phyloP scores from a whole-genome alignment of 2,113 vertebrate genomes.

The Crotalus tigris region DNA sequence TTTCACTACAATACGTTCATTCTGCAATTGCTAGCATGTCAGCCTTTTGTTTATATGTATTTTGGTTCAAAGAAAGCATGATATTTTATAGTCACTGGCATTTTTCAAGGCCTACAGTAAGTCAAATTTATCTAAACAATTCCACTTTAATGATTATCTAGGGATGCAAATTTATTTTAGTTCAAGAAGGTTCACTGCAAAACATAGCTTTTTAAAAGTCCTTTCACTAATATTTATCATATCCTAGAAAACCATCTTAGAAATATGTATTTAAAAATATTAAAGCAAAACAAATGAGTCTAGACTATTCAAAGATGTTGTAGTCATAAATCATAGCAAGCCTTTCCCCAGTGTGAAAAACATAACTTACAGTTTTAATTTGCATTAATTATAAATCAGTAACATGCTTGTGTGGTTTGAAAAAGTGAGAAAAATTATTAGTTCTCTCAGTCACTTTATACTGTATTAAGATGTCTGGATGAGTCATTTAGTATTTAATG shows the following conservation, averaged over 20 bases:
- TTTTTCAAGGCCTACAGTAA: slow-evolving; percentile 74
- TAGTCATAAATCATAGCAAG: slow-evolving; percentile 87
- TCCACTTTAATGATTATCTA: slow-evolving; percentile 76
- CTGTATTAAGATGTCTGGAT: slow-evolving; percentile 96
- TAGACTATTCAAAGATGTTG: slow-evolving; percentile 81
- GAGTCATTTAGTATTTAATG: slow-evolving; percentile 98
- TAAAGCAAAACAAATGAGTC: slow-evolving; percentile 90
- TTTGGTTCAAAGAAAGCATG: slow-evolving; percentile 40
- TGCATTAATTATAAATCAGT: slow-evolving; percentile 95
- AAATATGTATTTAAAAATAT: slow-evolving; percentile 91
- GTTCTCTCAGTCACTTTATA: slow-evolving; percentile 89
- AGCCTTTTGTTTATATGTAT: slow-evolving; percentile 2
- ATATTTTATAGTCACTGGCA: slow-evolving; percentile 61
- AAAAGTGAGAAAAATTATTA: slow-evolving; percentile 89
- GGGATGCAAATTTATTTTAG: slow-evolving; percentile 78
- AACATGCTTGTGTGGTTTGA: slow-evolving; percentile 88
- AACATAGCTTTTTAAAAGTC: slow-evolving; percentile 80
- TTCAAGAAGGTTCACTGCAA: slow-evolving; percentile 79
- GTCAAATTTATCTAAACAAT: slow-evolving; percentile 81
- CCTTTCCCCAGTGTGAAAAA: slow-evolving; percentile 86
- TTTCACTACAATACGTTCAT: slow-evolving; percentile 50
- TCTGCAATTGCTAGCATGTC: neutral
- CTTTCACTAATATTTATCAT: slow-evolving; percentile 87
- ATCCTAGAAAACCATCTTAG: slow-evolving; percentile 86
- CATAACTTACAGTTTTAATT: slow-evolving; percentile 91